These are phyloP conservation scores for Peribatodes rhomboidaria DNA, from an alignment of 2,888 invertebrate species.

Conservation along the genomic window DNA sequence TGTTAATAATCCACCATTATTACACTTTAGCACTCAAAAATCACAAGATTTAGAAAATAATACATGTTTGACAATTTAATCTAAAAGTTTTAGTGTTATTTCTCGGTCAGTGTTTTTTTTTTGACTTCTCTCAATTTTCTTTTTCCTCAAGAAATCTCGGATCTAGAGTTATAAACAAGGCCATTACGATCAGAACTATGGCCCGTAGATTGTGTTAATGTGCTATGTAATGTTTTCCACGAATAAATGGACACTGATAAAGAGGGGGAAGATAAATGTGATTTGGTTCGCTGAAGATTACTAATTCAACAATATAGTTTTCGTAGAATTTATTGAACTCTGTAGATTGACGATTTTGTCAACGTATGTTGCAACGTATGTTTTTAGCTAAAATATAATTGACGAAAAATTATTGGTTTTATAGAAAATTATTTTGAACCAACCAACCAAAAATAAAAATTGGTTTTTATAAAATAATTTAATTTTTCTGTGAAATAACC, in stretches of 20 bases:
- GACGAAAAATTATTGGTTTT: too few species aligned
- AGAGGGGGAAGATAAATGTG: conserved; percentile 26
- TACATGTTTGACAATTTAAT: neutral
- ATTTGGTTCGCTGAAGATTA: conserved; percentile 2
- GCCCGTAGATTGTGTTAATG: conserved; percentile 76
- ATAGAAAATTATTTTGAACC: too few species aligned
- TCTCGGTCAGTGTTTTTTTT: neutral
- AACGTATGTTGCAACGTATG: too few species aligned
- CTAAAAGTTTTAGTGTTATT: neutral
- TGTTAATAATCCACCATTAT: too few species aligned
- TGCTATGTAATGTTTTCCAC: conserved; percentile 61
- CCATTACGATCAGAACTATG: conserved; percentile 79
- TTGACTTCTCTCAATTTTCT: neutral
- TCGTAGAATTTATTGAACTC: neutral
- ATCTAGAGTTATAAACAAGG: conserved; percentile 74
- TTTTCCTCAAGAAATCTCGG: conserved; percentile 58
- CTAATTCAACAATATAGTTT: neutral
- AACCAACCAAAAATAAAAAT: too few species aligned
- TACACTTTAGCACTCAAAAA: too few species aligned
- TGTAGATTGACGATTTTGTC: neutral
- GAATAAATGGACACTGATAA: conserved; percentile 62
- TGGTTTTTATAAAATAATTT: too few species aligned
- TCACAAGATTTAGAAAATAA: too few species aligned
- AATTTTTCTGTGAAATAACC: too few species aligned
- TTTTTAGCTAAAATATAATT: neutral